Conservation (phyloP, 2,797 vertebrate genomes). For the Eutrigla gurnardus region DNA sequence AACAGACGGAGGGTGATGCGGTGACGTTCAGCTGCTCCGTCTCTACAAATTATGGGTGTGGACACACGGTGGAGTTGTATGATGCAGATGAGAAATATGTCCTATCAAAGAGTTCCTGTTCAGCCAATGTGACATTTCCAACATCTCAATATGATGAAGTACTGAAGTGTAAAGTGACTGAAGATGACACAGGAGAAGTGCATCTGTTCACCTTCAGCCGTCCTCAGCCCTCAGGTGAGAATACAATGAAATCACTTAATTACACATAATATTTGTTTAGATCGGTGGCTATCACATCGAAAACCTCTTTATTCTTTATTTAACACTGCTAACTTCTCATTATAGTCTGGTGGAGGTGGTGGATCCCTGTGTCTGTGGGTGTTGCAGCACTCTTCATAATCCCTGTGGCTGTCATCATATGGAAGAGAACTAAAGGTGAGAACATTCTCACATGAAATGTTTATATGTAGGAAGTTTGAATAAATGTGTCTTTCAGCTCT, state of each 20-base stretch:
- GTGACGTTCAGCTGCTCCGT: not conserved
- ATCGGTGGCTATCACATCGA: too few relatives aligned
- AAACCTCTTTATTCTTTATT: too few relatives aligned
- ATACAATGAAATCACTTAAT: not conserved
- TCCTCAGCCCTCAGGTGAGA: not conserved
- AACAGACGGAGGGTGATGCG: fast-evolving
- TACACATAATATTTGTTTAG: too few relatives aligned
- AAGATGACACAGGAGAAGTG: not conserved
- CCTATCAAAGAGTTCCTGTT: fast-evolving
- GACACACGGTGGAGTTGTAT: not conserved
- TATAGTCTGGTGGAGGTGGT: not conserved
- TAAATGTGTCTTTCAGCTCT: not conserved
- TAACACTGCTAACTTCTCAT: not conserved
- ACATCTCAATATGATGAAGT: not conserved
- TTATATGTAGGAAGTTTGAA: not conserved
- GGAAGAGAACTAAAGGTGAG: conserved; percentile 29
- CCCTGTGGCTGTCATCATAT: not conserved
- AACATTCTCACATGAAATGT: not conserved
- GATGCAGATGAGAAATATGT: too few relatives aligned
- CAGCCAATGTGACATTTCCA: fast-evolving
- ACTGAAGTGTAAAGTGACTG: not conserved
- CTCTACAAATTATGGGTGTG: fast-evolving
- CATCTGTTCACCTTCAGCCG: not conserved
- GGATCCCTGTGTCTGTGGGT: not conserved
- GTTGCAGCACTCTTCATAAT: not conserved